Percentiles rank a stretch among this genome's conserved stretches.
Conservation (phyloP, 2,888 invertebrate genomes). For the Nomada fabriciana region DNA sequence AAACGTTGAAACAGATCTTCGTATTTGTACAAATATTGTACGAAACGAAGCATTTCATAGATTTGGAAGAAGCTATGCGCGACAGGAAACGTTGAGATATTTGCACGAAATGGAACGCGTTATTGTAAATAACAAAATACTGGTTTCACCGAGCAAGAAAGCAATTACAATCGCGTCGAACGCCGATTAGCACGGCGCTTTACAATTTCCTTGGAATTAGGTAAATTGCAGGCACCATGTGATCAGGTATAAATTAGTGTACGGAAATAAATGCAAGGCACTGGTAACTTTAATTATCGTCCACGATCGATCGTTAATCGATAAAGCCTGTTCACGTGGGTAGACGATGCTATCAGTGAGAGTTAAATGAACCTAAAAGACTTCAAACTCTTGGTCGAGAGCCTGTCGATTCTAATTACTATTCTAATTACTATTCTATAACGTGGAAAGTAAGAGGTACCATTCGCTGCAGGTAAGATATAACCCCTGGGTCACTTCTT, state of each 20-base stretch:
- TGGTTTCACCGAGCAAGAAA: background rate
- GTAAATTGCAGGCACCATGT: constrained; percentile 8
- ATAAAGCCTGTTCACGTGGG: constrained; percentile 21
- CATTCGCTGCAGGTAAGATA: constrained; percentile 50
- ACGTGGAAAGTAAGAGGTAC: constrained; percentile 58
- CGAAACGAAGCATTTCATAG: too few relatives aligned
- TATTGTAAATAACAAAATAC: background rate
- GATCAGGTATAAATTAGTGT: constrained; percentile 11
- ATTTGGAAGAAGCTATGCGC: too few relatives aligned
- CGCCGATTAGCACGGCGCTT: background rate
- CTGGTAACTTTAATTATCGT: constrained; percentile 30
- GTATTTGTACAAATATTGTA: too few relatives aligned
- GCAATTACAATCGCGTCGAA: constrained; percentile 44
- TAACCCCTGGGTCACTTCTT: background rate
- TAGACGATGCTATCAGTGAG: constrained; percentile 47
- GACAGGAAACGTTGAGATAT: too few relatives aligned
- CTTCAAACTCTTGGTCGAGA: constrained; percentile 27
- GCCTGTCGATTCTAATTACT: constrained; percentile 56
- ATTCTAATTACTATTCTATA: constrained; percentile 46
- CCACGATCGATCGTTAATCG: constrained; percentile 35
- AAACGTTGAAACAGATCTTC: too few relatives aligned
- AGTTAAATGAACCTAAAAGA: constrained; percentile 26
- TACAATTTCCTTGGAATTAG: background rate
- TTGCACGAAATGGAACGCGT: too few relatives aligned
- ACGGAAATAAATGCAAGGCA: constrained; percentile 7